Percentiles rank a stretch among this genome's conserved stretches.
Conservation (phyloP, 2,113 vertebrate genomes). For the Dasyornis broadbenti region DNA sequence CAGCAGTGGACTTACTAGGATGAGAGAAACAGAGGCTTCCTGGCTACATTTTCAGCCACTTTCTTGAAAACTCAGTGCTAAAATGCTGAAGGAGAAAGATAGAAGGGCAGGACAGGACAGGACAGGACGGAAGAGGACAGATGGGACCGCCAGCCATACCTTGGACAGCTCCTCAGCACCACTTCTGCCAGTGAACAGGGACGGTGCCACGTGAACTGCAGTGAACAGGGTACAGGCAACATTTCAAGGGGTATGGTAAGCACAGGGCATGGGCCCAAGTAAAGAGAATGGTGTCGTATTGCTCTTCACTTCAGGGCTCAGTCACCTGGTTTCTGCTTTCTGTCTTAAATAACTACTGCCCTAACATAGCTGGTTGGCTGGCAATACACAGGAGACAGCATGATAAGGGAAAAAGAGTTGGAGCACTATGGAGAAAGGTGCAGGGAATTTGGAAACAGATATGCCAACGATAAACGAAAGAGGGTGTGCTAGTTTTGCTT, state of each 20-base stretch:
- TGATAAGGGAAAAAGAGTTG: not conserved
- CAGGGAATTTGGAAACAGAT: not conserved
- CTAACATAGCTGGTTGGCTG: not conserved
- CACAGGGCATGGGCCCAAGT: not conserved
- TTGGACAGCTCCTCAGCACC: conserved; percentile 49
- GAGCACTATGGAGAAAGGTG: not conserved
- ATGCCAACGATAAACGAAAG: not conserved
- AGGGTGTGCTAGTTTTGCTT: no score
- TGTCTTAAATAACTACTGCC: conserved; percentile 46
- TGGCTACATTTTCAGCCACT: not conserved
- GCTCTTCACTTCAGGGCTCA: conserved; percentile 20
- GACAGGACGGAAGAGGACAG: not conserved
- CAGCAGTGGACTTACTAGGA: not conserved
- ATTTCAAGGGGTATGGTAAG: not conserved
- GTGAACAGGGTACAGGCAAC: not conserved
- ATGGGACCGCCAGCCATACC: conserved; percentile 30
- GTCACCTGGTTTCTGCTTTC: conserved; percentile 61
- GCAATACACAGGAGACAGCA: not conserved
- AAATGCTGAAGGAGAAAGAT: not conserved
- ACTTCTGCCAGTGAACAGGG: not conserved
- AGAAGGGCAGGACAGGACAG: not conserved
- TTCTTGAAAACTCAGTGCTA: not conserved
- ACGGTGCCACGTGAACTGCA: not conserved
- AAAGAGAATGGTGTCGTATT: not conserved
- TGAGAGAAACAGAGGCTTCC: not conserved